Evolutionary conservation across 2,113 vertebrate genomes (phyloP).

Genomic region (Melanerpes aurifrons): DNA sequence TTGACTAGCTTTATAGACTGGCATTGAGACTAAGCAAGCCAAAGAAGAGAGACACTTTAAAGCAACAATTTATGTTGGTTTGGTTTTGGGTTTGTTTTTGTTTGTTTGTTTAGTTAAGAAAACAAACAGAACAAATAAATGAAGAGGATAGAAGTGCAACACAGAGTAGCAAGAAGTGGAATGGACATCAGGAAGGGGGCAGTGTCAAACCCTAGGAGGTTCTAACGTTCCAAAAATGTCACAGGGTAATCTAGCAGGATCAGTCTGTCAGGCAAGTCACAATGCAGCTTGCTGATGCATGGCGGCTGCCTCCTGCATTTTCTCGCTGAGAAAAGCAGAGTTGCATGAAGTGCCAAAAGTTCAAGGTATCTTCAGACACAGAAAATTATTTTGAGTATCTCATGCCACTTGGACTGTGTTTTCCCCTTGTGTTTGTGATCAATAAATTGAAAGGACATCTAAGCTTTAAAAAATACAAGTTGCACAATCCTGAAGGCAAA

Average conservation of each 20-base stretch:
- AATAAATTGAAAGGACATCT: neutral
- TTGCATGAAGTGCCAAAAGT: neutral
- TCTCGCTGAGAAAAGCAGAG: neutral
- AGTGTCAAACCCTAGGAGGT: neutral
- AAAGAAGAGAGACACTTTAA: neutral
- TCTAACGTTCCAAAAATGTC: neutral
- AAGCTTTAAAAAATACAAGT: neutral
- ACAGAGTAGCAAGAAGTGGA: neutral
- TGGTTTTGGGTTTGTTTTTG: no score
- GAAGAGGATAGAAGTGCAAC: neutral
- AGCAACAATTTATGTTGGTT: neutral
- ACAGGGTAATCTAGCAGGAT: neutral
- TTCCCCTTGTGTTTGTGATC: neutral
- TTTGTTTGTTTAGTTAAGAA: neutral
- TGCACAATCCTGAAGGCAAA: neutral
- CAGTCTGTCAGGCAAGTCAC: neutral
- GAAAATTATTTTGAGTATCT: neutral
- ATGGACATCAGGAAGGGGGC: neutral
- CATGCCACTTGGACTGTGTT: neutral
- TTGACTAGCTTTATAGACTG: neutral
- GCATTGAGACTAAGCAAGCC: neutral
- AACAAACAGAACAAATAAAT: neutral
- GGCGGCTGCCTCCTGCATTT: neutral
- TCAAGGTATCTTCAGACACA: neutral
- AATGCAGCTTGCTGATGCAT: neutral